Evolutionary conservation across 2,888 invertebrate species (phyloP).

Genomic region (Phaonia tiefii): DNA sequence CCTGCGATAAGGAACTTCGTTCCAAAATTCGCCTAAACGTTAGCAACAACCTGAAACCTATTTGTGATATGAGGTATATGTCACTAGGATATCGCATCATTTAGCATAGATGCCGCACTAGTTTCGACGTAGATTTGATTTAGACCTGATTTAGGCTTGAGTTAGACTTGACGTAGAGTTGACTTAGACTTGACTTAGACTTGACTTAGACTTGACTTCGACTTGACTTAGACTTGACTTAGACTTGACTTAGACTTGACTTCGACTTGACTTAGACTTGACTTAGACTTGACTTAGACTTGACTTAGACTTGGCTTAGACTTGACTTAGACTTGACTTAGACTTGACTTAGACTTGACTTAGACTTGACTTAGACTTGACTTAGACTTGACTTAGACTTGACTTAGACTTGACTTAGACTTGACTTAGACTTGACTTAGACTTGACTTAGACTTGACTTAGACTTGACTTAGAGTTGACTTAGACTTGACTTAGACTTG

Average conservation of each 20-base stretch:
- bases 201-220: constrained; percentile 4
- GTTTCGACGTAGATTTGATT: no score
- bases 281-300: constrained; percentile 9
- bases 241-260: constrained; percentile 4
- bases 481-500: not conserved
- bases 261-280: no score
- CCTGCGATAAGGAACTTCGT: no score
- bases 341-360: no score
- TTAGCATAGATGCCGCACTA: no score
- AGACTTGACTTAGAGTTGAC: not conserved
- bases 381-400: no score
- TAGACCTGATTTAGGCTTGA: no score
- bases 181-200: constrained; percentile 4
- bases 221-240: constrained; percentile 4
- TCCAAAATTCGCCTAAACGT: no score
- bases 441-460: not conserved
- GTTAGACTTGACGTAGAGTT: not conserved
- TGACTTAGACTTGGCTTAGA: constrained; percentile 13
- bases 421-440: not conserved
- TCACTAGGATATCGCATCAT: no score
- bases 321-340: constrained; percentile 16
- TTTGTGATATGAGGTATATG: no score
- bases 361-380: no score
- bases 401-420: not conserved
- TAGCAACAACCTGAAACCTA: no score